phyloP scores from a whole-genome alignment of 2,113 vertebrate species.

The Ranitomeya variabilis region DNA sequence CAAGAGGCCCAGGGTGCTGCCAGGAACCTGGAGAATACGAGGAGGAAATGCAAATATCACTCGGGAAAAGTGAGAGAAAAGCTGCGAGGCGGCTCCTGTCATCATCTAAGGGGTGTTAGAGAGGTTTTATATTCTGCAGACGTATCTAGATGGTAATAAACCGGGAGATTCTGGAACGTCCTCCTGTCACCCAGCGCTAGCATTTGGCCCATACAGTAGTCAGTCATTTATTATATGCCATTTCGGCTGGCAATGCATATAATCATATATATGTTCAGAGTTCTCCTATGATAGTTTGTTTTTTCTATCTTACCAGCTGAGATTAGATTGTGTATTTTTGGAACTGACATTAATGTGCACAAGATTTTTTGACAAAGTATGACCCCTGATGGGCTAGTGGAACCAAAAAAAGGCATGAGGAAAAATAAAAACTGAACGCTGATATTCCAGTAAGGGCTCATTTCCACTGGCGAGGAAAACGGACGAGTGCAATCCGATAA shows the following conservation, averaged over 20 bases:
- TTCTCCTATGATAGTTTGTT: neutral
- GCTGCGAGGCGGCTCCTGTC: neutral
- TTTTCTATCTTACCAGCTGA: no score
- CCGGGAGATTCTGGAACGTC: neutral
- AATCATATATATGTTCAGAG: neutral
- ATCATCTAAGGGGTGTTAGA: neutral
- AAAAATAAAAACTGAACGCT: no score
- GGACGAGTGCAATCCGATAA: no score
- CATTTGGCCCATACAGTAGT: no score
- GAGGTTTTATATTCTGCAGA: neutral
- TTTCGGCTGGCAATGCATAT: neutral
- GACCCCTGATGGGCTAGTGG: no score
- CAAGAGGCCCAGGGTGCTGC: neutral
- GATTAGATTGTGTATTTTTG: no score
- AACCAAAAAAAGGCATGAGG: no score
- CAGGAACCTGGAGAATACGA: neutral
- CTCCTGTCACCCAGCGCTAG: no score
- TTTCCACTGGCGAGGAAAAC: no score
- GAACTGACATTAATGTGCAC: no score
- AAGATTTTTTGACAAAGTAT: no score
- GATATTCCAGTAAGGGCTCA: no score
- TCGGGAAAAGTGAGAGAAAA: neutral
- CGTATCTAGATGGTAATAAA: neutral
- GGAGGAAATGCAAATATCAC: conserved; percentile 9
- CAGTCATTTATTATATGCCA: neutral